Evolutionary conservation across 1,140 invertebrate species (phyloP), one percentile per base, ranked within the genome.

Genomic region (Pomacea maculata): DNA sequence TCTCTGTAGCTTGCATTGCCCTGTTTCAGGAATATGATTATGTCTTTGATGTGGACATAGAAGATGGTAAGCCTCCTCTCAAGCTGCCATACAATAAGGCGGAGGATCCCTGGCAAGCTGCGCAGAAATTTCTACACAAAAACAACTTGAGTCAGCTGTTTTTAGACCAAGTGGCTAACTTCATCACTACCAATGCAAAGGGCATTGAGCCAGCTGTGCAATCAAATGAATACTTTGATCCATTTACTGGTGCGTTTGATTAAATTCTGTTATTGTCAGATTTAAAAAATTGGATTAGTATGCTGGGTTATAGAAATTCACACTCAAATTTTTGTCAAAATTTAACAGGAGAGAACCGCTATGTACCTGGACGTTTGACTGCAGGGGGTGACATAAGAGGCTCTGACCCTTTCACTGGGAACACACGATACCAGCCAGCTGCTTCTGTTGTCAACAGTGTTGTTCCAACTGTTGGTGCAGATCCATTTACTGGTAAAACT

Each of bases 111-210:
- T 94, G 93, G 92, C 90, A 92, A 82, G 94, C 93, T 45, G 94
- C 95, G 54, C 94, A 95, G 84, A 90, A 91, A 64, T 95, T 95
- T 87, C 92, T 95, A 54, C 91, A 94, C 81, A 92, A 94, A 86
- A 94, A 99, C 90, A 93, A 95, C 85, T 93, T 99, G 65, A 95
- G 95, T 81, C 96, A 97, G 92, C 61, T 87, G 77, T 91, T 90
- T 75, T 93, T 98, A 71, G 97, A 98, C 87, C 95, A 98, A 93
- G 96, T 99, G 54, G 97, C 97, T n/a, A 96, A 97, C 92, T 98
- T 98, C 90, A 98, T 99, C 81, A 93, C 97, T 21, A 95, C 94
- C 82, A 98, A 98, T 92, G 93, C 93, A 52, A 92, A 92, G 86
- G 91, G 90, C 63, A 88, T 89, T 25, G 88, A 88, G 29, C 80